Percentiles rank a stretch among this genome's conserved stretches.
phyloP scores from a whole-genome alignment of 1,140 invertebrate species.

The Brachionus calyciflorus region DNA sequence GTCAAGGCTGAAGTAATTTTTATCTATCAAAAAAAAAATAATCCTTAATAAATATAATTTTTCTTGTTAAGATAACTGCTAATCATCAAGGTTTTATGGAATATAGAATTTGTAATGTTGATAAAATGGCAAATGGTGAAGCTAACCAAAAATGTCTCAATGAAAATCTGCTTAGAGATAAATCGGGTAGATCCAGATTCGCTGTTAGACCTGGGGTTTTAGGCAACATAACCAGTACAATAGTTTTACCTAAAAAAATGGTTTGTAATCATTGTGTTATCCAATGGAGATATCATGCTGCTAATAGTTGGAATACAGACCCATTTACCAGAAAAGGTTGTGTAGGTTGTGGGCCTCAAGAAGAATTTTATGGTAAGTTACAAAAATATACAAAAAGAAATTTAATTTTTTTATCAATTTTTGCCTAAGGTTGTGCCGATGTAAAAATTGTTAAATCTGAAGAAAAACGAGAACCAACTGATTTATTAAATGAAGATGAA shows the following conservation, averaged over 20 bases:
- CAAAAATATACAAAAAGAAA: background rate
- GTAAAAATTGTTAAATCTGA: background rate
- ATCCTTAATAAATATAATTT: background rate
- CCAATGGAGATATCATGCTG: slow-evolving; percentile 49
- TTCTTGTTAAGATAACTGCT: slow-evolving; percentile 65
- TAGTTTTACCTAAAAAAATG: slow-evolving; percentile 52
- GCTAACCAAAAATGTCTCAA: slow-evolving; percentile 44
- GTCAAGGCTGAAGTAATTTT: background rate
- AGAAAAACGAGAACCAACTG: background rate
- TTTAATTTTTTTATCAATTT: background rate
- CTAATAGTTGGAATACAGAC: slow-evolving; percentile 48
- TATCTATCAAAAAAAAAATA: background rate
- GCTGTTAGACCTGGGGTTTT: background rate
- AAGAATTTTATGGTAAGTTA: slow-evolving; percentile 49
- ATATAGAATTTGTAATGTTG: slow-evolving; percentile 50
- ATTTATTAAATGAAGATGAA: background rate
- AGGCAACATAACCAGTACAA: slow-evolving; percentile 7
- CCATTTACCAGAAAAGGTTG: slow-evolving; percentile 22
- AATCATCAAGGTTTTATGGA: slow-evolving; percentile 54
- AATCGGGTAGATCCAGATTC: background rate
- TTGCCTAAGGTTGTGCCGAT: slow-evolving; percentile 5
- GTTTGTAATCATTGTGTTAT: slow-evolving; percentile 56
- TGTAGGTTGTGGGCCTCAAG: slow-evolving; percentile 49
- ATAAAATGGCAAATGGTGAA: background rate
- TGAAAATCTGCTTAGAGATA: slow-evolving; percentile 7